phyloP scores from a whole-genome alignment of 2,797 vertebrate genomes.

The Adelosebastes latens region DNA sequence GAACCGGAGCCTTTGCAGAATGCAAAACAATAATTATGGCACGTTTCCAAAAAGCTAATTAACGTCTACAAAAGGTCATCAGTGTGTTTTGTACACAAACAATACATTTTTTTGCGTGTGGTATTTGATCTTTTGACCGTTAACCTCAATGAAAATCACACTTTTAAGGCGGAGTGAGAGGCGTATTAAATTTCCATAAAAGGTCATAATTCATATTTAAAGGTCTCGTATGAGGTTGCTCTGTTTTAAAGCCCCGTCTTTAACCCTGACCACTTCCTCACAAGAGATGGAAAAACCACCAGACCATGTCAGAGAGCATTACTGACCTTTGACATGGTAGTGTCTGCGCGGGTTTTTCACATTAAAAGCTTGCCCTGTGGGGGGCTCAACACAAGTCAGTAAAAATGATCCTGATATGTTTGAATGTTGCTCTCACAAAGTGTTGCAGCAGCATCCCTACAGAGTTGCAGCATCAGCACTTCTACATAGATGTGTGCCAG shows the following conservation, averaged over 20 bases:
- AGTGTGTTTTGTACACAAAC: background rate
- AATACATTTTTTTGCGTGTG: background rate
- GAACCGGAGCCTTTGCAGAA: background rate
- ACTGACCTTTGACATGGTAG: conserved; percentile 13
- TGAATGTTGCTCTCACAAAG: background rate
- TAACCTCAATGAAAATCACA: background rate
- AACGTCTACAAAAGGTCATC: conserved; percentile 12
- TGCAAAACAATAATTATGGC: background rate
- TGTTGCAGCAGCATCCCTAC: conserved; percentile 30
- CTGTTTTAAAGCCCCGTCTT: conserved; percentile 5
- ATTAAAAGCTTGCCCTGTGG: background rate
- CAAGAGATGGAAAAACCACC: background rate
- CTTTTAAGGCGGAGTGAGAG: background rate
- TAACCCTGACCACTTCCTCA: background rate
- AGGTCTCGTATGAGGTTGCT: background rate
- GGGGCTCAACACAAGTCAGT: background rate
- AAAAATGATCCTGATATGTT: conserved; percentile 1
- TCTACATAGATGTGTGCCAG: background rate
- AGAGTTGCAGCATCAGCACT: conserved; percentile 58
- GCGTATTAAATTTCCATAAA: background rate
- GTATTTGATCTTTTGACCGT: background rate
- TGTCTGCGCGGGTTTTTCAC: background rate
- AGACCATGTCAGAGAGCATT: background rate
- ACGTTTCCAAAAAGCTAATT: background rate
- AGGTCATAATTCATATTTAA: background rate